Base-by-base conservation (phyloP, 2,113 vertebrate species). In the Eulacestoma nigropectus region DNA sequence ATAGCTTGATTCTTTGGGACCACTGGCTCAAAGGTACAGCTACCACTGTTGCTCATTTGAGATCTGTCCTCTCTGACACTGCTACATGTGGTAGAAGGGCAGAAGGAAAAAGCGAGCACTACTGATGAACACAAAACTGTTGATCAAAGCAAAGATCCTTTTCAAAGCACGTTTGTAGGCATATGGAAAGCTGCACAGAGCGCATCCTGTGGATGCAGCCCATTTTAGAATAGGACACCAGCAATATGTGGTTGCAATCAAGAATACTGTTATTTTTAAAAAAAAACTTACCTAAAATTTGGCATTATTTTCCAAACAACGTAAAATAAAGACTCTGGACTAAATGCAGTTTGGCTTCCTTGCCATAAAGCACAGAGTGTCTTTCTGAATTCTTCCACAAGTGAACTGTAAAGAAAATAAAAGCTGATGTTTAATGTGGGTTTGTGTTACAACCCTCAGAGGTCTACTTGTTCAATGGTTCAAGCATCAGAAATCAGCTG, bases 251-350 rank as follows among this genome's bases (percentile, higher is more conserved):
- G 30, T 22, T 65, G 68, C 46, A 84, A 53, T 39, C 21, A 53
- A 65, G 56, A 63, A 59, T 26, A n/a, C 3, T 18, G 8, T 25
- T 29, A 26, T 49, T 74, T 67, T 57, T 68, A 42, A 15, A 39
- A 52, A 52, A 56, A 77, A 79, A 96, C 97, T 93, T 98, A 99
- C 99, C 99, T 99, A 97, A 99, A 99, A 98, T 99, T 99, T 78
- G 99, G 99, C 99, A 99, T 99, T 96, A 99, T 99, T 98, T 99
- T 99, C 99, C 99, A 99, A 96, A 99, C 98, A 72, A 99, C 99
- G 5, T 99, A 99, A 97, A 99, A 99, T 64, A 99, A 97, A 60
- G 99, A 99, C 89, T 99, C 99, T 23, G 99, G 99, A 95, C 99
- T 99, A 97, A 99, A 99, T 26, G 99, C 99, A 5, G 99, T 98